Base-by-base conservation (phyloP, 1,140 invertebrate species). In the Drosophila lowei region DNA sequence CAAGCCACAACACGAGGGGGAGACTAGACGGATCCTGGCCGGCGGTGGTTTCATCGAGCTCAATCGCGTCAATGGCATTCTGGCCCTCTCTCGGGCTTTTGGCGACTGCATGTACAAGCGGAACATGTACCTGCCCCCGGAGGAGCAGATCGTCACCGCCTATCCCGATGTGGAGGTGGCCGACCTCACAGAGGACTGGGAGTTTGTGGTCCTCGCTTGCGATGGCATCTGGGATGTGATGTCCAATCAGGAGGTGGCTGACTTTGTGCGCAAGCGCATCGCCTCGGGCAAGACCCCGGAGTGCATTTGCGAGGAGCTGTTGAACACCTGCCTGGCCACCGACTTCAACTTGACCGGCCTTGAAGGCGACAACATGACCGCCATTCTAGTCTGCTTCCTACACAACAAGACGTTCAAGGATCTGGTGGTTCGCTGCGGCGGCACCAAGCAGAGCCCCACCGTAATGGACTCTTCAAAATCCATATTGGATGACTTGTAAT, bases 181-280 rank as follows among this genome's bases (percentile, higher is more conserved):
- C 68, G 93, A 95, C 66, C 92, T 99, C 53, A 96, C 93, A 11
- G 93, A 95, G 3, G 97, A 99, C 71, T 98, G 97, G 95, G 98
- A 99, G 91, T 99, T 99, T 90, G 93, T 99, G 50, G 93, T 99
- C 6, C 92, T 99, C 42, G 99, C 99, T 0, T 99, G 99, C 92
- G 99, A 99, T 92, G 99, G 99, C 15, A 99, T 99, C 78, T 99
- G 99, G 98, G 99, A 99, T 92, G 99, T 99, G 6, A 94, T 99
- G 93, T 96, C 94, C 2, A 99, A 96, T 92, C 94, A 94, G 89
- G 97, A 99, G 92, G 98, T 98, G 7, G 93, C 98, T 1, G 94
- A 97, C 44, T 99, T 98, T 93, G 95, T 99, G 42, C 94, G 97
- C 13, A 92, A 93, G 34, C 94, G 97, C 43, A 93, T 99, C 8